These are phyloP conservation scores for Papilio polytes DNA, from an alignment of 1,140 invertebrate genomes.

Conservation along the genomic window DNA sequence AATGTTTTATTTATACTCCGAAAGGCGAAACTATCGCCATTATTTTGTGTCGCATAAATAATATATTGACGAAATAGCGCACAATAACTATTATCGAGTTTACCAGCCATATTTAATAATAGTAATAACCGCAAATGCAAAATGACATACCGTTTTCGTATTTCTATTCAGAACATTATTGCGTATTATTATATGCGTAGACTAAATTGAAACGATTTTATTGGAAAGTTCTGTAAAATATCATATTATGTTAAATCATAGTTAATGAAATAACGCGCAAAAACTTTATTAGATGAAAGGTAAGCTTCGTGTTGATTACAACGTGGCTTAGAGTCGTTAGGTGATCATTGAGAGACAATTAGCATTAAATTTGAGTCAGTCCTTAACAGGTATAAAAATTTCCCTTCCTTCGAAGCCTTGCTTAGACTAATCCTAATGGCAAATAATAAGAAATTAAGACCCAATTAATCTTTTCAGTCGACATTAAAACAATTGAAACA, in stretches of 20 bases:
- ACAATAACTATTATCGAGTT: constrained; percentile 18
- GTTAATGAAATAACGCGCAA: not conserved
- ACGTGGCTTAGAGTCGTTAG: too few relatives aligned
- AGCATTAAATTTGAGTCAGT: not conserved
- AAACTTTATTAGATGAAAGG: not conserved
- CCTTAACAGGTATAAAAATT: not conserved
- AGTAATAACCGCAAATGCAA: constrained; percentile 5
- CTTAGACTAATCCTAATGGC: not conserved
- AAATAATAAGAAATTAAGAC: not conserved
- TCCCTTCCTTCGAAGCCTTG: not conserved
- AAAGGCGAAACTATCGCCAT: not conserved
- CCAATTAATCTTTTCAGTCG: not conserved
- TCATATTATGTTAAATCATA: not conserved
- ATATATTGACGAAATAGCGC: constrained; percentile 11
- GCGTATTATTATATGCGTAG: not conserved
- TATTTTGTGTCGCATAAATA: constrained; percentile 10
- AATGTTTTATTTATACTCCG: constrained; percentile 22
- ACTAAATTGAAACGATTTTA: not conserved
- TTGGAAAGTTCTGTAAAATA: not conserved
- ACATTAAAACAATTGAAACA: not conserved
- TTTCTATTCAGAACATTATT: constrained; percentile 14
- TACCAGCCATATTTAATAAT: constrained; percentile 20
- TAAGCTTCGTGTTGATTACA: too few relatives aligned
- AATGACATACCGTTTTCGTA: constrained; percentile 17
- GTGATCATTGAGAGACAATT: too few relatives aligned